Percentiles rank a stretch among this genome's conserved stretches.
These are phyloP conservation scores for Sebastes variabilis DNA, from an alignment of 2,797 vertebrate species.

Conservation along the genomic window DNA sequence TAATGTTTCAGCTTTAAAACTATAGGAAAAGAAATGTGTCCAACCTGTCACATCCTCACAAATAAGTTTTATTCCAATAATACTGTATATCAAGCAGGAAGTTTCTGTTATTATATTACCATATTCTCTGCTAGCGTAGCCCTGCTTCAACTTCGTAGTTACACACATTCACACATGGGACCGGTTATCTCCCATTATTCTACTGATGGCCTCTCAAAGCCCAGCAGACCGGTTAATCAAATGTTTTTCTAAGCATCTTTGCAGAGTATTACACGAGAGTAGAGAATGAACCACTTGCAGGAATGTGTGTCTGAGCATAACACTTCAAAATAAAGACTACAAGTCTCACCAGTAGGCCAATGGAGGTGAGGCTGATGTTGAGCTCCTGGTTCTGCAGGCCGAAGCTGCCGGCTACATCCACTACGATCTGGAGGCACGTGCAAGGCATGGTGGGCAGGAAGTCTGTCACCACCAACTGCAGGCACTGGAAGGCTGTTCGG, in stretches of 20 bases:
- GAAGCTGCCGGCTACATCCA: conserved; percentile 98
- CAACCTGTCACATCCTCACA: not conserved
- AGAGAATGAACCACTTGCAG: not conserved
- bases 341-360: conserved; percentile 91
- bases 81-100: not conserved
- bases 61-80: not conserved
- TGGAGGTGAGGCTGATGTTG: conserved; percentile 99
- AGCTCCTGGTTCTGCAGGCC: conserved; percentile 99
- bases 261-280: not conserved
- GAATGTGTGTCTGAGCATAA: not conserved
- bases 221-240: not conserved
- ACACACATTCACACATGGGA: not conserved
- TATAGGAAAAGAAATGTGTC: not conserved
- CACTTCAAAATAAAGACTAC: not conserved
- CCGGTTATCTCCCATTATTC: not conserved
- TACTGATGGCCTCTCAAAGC: not conserved
- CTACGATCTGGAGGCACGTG: conserved; percentile 97
- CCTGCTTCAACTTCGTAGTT: not conserved
- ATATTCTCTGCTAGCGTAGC: not conserved
- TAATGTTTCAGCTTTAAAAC: not conserved
- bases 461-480: conserved; percentile 99
- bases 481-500: conserved; percentile 99
- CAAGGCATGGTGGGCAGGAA: conserved; percentile 99
- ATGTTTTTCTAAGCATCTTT: not conserved
- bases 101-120: not conserved